Evolutionary conservation across 2,797 vertebrate species (phyloP), one percentile per base, ranked within the genome.

Genomic region (Gymnodraco acuticeps): DNA sequence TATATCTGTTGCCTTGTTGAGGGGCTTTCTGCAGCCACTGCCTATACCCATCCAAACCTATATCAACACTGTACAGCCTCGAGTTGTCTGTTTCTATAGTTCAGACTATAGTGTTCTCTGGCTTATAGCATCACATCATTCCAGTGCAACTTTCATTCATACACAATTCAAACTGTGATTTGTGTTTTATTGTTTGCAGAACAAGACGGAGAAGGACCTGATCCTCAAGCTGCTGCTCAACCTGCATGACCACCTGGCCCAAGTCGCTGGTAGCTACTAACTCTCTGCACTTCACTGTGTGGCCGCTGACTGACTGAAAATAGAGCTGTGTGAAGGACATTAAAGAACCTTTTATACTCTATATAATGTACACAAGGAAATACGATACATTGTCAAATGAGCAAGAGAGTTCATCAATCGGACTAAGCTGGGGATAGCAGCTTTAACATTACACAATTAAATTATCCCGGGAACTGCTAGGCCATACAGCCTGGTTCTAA

Each of bases 201-300:
- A 81, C 70, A 87, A 89, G 73, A 76, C 87, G 77, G 91, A 96
- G 51, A 93, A 95, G 90, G 95, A 95, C 85, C 71, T 91, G 50
- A 96, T 99, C 87, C 95, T 98, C 84, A 96, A 95, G 79, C 96
- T 97, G 77, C 94, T 99, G 71, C 95, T 98, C 81, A 95, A 91
- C 75, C 96, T 99, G 62, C 98, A 99, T 63, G 96, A 99, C 85
- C 96, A 97, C 85, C 90, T 99, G 94, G 97, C 97, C 73, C 91
- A 95, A 73, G 93, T 97, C 66, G 98, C 98, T 91, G 98, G 98
- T 99, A 96, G 7, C 7, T 72, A 46, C 59, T 3, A 20, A 20
- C 42, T 48, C 46, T 27, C 11, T 74, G 5, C 38, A 16, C 42
- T 27, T 0, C 31, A 31, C 12, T 3, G 19, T 33, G 33, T 45